These are phyloP conservation scores for Sebastes schlegelii DNA, from an alignment of 2,113 vertebrate genomes.

Conservation along the genomic window DNA sequence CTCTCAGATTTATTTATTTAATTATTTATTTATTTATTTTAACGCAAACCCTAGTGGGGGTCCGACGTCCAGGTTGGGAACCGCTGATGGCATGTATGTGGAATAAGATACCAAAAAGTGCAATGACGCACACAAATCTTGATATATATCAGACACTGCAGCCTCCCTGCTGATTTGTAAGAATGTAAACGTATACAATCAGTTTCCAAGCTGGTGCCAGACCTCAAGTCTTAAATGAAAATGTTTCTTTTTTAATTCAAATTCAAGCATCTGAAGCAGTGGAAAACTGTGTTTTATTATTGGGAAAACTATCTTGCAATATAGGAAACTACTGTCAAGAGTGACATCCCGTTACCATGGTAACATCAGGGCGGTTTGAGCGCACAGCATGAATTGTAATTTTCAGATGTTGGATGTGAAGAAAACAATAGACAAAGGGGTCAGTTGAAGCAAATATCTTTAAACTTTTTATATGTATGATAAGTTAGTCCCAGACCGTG, in stretches of 20 bases:
- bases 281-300: slow-evolving; percentile 7
- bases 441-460: slow-evolving; percentile 2
- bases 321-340: slow-evolving; percentile 6
- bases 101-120: not conserved
- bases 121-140: not conserved
- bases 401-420: slow-evolving; percentile 17
- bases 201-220: not conserved
- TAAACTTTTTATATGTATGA: not conserved
- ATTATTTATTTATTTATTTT: too few relatives aligned
- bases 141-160: too few relatives aligned
- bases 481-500: not conserved
- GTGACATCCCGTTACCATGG: slow-evolving; percentile 54
- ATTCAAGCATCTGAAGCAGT: not conserved
- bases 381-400: slow-evolving; percentile 53
- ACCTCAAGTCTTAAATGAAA: not conserved
- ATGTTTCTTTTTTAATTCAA: not conserved
- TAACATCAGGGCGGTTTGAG: slow-evolving; percentile 38
- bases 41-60: not conserved
- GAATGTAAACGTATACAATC: not conserved
- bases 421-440: not conserved
- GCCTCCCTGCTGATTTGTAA: not conserved
- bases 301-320: not conserved
- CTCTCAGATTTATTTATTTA: not conserved
- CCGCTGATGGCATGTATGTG: not conserved
- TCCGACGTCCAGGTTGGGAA: not conserved